These are phyloP conservation scores for Melinaea marsaeus DNA, from an alignment of 2,888 invertebrate genomes.

Conservation along the genomic window DNA sequence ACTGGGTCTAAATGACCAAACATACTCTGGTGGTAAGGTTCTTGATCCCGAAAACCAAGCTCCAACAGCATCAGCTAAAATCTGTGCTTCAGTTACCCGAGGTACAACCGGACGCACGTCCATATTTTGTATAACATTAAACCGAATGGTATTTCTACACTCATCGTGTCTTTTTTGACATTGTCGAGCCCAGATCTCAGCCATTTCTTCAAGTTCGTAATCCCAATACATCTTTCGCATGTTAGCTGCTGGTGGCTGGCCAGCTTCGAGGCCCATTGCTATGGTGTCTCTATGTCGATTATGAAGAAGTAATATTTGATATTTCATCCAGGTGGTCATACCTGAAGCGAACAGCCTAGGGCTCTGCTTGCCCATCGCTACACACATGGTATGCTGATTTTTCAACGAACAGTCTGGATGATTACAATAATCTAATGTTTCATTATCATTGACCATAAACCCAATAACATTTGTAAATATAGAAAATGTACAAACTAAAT, in stretches of 20 bases:
- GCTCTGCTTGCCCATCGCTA: conserved; percentile 55
- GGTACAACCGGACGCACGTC: conserved; percentile 63
- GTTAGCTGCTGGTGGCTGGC: conserved; percentile 69
- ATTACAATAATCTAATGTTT: conserved; percentile 48
- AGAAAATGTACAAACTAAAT: conserved; percentile 43
- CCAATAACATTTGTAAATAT: conserved; percentile 36
- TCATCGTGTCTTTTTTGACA: conserved; percentile 73
- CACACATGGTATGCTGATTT: conserved; percentile 67
- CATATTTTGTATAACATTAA: conserved; percentile 69
- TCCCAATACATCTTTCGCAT: conserved; percentile 77
- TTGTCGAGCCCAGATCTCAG: conserved; percentile 70
- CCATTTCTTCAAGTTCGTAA: conserved; percentile 66
- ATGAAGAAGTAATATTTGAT: conserved; percentile 62
- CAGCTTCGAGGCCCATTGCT: conserved; percentile 68
- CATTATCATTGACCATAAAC: conserved; percentile 20
- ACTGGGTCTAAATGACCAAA: conserved; percentile 58
- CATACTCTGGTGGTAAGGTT: conserved; percentile 55
- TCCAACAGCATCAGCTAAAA: conserved; percentile 66
- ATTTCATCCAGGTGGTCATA: conserved; percentile 70
- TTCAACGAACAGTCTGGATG: conserved; percentile 68
- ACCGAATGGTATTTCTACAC: conserved; percentile 66
- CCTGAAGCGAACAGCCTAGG: conserved; percentile 63
- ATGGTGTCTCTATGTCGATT: conserved; percentile 70
- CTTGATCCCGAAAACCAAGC: conserved; percentile 70
- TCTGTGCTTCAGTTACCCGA: conserved; percentile 64